Conservation (phyloP, 2,888 invertebrate species). For the Perdita meconis region DNA sequence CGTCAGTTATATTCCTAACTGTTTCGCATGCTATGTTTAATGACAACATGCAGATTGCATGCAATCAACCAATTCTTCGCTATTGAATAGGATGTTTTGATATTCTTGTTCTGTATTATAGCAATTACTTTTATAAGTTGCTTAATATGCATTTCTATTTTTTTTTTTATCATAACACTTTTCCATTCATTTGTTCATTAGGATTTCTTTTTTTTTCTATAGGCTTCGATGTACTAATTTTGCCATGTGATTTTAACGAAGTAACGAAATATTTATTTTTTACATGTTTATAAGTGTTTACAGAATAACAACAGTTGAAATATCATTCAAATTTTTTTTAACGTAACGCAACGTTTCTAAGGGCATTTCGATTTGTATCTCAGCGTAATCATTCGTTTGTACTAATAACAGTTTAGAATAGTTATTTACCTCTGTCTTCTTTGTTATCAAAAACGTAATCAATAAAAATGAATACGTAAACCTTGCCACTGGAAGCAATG, state of each 20-base stretch:
- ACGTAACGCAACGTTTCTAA: too few species aligned
- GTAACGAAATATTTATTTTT: neutral
- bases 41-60: conserved; percentile 70
- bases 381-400: neutral
- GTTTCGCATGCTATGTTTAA: conserved; percentile 72
- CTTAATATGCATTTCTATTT: conserved; percentile 30
- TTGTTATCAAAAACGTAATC: neutral
- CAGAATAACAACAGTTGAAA: neutral
- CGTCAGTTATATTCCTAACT: conserved; percentile 79
- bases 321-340: neutral
- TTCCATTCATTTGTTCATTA: neutral
- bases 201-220: neutral
- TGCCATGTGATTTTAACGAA: neutral
- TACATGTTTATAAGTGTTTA: neutral
- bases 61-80: conserved; percentile 57
- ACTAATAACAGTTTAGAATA: neutral
- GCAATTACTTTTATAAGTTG: neutral
- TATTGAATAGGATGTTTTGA: conserved; percentile 11
- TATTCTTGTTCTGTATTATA: too few species aligned
- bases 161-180: conserved; percentile 9
- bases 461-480: conserved; percentile 1
- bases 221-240: conserved; percentile 13
- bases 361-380: neutral
- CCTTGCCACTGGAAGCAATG: neutral
- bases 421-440: neutral